Evolutionary conservation across 2,888 invertebrate genomes (phyloP).

Genomic region (Troglohyphantes excavatus): DNA sequence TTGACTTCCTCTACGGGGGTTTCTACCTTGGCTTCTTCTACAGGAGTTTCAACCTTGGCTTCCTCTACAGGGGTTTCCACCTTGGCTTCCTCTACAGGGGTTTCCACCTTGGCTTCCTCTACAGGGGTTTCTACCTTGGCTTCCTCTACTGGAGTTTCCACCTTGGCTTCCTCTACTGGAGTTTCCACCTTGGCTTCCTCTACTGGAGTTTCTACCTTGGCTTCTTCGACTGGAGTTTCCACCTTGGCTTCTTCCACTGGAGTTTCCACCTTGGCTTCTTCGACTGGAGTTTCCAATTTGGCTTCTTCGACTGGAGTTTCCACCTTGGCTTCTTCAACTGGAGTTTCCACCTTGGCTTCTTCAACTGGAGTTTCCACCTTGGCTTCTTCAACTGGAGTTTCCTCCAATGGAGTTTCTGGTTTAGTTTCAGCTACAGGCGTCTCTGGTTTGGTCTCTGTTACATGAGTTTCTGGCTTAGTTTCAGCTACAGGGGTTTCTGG

Average conservation of each 20-base stretch:
- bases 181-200: conserved; percentile 31
- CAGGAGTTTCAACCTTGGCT: neutral
- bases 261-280: conserved; percentile 5
- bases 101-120: neutral
- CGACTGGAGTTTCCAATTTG: conserved; percentile 21
- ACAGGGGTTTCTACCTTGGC: neutral
- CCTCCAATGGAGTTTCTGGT: conserved; percentile 6
- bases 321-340: conserved; percentile 27
- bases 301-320: conserved; percentile 28
- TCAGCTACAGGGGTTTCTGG: conserved; percentile 11
- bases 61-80: neutral
- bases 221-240: conserved; percentile 8
- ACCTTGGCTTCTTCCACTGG: conserved; percentile 23
- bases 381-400: conserved; percentile 20
- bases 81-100: neutral
- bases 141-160: conserved; percentile 32
- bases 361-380: neutral
- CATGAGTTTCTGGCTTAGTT: neutral
- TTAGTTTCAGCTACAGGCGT: conserved; percentile 4
- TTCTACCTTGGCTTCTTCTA: neutral
- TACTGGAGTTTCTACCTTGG: neutral
- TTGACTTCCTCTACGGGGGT: conserved; percentile 1
- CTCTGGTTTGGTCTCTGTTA: neutral
- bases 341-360: conserved; percentile 7
- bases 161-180: conserved; percentile 12